Evolutionary conservation across 2,113 vertebrate species (phyloP).

Genomic region (Lepisosteus oculatus): DNA sequence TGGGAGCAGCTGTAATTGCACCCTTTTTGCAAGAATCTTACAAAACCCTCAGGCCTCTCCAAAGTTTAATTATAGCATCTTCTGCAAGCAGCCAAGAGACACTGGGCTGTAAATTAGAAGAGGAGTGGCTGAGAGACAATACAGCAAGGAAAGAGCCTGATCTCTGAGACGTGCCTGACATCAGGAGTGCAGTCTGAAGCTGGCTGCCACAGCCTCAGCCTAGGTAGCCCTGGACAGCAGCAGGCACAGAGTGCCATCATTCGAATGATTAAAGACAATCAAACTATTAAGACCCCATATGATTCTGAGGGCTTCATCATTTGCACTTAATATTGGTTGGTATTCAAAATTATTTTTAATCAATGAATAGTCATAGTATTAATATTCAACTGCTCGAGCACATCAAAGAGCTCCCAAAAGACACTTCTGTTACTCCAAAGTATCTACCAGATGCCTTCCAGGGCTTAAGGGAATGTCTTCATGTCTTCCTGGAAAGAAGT

Average conservation of each 20-base stretch:
- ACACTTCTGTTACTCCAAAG: too few relatives aligned
- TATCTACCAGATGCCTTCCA: too few relatives aligned
- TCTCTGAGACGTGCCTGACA: not conserved
- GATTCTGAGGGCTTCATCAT: too few relatives aligned
- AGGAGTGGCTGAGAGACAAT: slow-evolving; percentile 38
- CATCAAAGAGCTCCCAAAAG: too few relatives aligned
- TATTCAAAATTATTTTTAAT: too few relatives aligned
- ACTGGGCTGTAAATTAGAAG: slow-evolving; percentile 18
- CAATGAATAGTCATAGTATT: too few relatives aligned
- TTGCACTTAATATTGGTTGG: too few relatives aligned
- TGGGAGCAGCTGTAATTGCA: slow-evolving; percentile 61
- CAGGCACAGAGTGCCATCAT: not conserved
- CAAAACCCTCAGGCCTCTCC: slow-evolving; percentile 53
- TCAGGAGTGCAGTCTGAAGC: not conserved
- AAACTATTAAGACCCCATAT: too few relatives aligned
- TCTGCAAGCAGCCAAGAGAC: slow-evolving; percentile 35
- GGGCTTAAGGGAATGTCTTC: too few relatives aligned
- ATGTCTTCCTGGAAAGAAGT: too few relatives aligned
- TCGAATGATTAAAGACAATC: not conserved
- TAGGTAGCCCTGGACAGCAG: not conserved
- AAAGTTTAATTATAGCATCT: slow-evolving; percentile 70
- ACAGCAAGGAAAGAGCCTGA: slow-evolving; percentile 37
- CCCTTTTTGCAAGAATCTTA: slow-evolving; percentile 51
- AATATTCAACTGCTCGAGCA: too few relatives aligned
- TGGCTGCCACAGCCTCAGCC: not conserved